Evolutionary conservation across 2,797 vertebrate species (phyloP).

Genomic region (Liparis tanakae): DNA sequence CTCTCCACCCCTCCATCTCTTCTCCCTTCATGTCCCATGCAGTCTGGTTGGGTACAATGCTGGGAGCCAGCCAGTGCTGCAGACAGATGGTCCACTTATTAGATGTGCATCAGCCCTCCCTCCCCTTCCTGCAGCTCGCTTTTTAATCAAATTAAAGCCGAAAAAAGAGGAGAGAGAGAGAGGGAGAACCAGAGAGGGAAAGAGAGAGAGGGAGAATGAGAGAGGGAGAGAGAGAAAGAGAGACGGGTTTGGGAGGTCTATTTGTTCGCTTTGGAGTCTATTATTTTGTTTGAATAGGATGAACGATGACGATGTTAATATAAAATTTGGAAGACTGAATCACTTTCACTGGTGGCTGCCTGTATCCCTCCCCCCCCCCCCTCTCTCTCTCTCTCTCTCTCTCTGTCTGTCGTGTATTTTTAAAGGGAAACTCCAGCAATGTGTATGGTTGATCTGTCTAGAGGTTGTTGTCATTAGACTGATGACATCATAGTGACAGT

Average conservation of each 20-base stretch:
- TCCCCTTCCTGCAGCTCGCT: conserved; percentile 96
- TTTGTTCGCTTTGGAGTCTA: conserved; percentile 69
- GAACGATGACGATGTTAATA: conserved; percentile 70
- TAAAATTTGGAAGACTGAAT: conserved; percentile 65
- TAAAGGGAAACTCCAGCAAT: conserved; percentile 21
- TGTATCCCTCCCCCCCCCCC: neutral
- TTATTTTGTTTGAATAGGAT: conserved; percentile 73
- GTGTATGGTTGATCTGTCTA: neutral
- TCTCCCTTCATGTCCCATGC: conserved; percentile 73
- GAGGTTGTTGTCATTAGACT: neutral
- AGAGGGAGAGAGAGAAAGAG: conserved; percentile 26
- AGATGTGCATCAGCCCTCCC: conserved; percentile 94
- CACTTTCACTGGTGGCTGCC: conserved; percentile 35
- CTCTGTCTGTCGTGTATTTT: conserved; percentile 7
- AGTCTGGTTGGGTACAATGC: conserved; percentile 91
- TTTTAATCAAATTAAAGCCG: conserved; percentile 98
- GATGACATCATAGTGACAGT: conserved; percentile 13
- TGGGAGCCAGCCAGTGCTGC: conserved; percentile 94
- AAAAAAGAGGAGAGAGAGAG: conserved; percentile 79
- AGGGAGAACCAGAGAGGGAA: conserved; percentile 58
- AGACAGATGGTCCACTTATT: conserved; percentile 99
- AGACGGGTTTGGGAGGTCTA: conserved; percentile 60
- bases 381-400: neutral
- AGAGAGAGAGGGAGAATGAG: conserved; percentile 44
- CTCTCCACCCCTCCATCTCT: conserved; percentile 50